A percentile compares a stretch with the other conserved stretches of the same genome.
phyloP scores from a whole-genome alignment of 2,888 invertebrate species.

The Acheta domesticus region DNA sequence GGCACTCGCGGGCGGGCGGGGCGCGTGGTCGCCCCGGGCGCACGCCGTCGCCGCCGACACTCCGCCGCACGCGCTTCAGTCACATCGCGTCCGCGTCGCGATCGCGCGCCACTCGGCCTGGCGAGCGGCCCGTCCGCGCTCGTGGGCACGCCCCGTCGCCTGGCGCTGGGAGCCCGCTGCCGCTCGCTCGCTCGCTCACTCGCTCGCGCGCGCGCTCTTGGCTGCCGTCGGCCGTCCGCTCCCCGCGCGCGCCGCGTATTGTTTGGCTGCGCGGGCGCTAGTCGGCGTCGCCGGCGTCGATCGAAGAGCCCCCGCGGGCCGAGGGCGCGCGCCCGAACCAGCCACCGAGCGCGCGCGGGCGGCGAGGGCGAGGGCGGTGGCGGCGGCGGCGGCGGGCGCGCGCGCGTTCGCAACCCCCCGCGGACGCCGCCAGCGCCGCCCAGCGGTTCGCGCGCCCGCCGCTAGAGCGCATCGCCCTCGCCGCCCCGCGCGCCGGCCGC shows the following conservation, averaged over 20 bases:
- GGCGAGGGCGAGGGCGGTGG: neutral
- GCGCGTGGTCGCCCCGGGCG: neutral
- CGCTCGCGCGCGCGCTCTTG: neutral
- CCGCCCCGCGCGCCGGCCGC: neutral
- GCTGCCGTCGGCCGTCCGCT: neutral
- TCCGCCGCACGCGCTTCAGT: slow-evolving; percentile 4
- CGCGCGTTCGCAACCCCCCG: neutral
- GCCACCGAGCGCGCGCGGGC: slow-evolving; percentile 1
- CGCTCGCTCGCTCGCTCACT: neutral
- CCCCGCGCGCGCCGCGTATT: slow-evolving; percentile 18
- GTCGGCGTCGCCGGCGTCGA: slow-evolving; percentile 9
- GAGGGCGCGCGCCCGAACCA: slow-evolving; percentile 18
- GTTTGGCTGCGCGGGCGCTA: neutral
- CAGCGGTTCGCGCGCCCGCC: slow-evolving; percentile 35
- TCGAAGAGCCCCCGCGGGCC: slow-evolving; percentile 10
- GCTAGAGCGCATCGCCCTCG: slow-evolving; percentile 27
- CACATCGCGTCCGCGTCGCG: neutral
- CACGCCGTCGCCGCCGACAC: neutral
- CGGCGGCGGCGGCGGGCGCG: neutral
- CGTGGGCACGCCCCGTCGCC: neutral
- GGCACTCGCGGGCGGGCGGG: neutral
- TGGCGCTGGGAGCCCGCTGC: neutral
- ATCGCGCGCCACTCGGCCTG: no score
- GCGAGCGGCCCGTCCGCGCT: no score
- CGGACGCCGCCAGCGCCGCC: slow-evolving; percentile 27